Evolutionary conservation across 2,888 invertebrate species (phyloP).

Genomic region (Eutolmus rufibarbis): DNA sequence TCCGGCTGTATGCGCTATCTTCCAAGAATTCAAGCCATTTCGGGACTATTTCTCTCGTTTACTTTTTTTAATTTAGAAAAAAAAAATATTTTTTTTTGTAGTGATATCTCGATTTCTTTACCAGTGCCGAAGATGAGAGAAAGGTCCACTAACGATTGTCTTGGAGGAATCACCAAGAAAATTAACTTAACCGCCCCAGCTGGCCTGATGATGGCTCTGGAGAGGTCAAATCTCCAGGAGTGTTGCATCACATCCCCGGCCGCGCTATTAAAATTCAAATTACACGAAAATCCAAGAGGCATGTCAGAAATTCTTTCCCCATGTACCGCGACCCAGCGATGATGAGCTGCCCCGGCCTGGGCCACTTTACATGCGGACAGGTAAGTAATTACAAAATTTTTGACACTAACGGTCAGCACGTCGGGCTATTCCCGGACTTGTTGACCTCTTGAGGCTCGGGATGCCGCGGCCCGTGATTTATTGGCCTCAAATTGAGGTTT

Average conservation of each 20-base stretch:
- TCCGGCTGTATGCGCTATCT: conserved; percentile 13
- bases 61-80: not conserved
- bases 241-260: conserved; percentile 21
- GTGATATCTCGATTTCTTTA: conserved; percentile 8
- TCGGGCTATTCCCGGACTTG: conserved; percentile 13
- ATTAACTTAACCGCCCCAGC: not conserved
- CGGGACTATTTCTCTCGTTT: not conserved
- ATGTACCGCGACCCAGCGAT: conserved; percentile 8
- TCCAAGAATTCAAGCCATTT: conserved; percentile 30
- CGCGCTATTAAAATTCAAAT: conserved; percentile 38
- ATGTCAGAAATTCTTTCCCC: conserved; percentile 36
- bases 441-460: not conserved
- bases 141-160: conserved; percentile 36
- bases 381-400: conserved; percentile 41
- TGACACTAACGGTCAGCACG: conserved; percentile 39
- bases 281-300: conserved; percentile 36
- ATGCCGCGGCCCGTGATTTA: conserved; percentile 24
- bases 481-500: conserved; percentile 17
- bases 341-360: conserved; percentile 25
- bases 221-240: not conserved
- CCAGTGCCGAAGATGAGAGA: conserved; percentile 26
- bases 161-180: conserved; percentile 7
- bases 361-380: conserved; percentile 11
- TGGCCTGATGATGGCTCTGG: conserved; percentile 2
- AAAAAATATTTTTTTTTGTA: not conserved